Conservation (phyloP, 2,888 invertebrate genomes). For the Phanerotoma sp. region DNA sequence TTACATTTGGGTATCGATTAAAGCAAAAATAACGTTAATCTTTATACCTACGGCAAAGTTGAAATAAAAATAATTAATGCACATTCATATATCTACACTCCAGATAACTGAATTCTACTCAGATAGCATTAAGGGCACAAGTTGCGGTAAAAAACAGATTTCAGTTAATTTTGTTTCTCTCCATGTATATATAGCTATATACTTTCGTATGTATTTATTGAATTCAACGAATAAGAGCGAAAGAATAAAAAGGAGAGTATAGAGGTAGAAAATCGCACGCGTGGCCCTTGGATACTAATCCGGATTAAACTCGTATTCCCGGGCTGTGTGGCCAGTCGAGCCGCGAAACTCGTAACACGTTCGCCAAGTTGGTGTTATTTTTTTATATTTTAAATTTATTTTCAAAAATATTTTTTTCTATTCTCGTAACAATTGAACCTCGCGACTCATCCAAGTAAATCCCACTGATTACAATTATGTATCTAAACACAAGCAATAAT, state of each 20-base stretch:
- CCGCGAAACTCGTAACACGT: conserved; percentile 44
- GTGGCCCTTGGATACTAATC: conserved; percentile 56
- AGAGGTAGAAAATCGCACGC: conserved; percentile 49
- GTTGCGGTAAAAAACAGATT: background rate
- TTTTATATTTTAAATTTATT: conserved; percentile 2
- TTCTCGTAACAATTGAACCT: too few relatives aligned
- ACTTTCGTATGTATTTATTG: background rate
- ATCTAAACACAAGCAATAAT: too few relatives aligned
- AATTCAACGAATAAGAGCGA: conserved; percentile 16
- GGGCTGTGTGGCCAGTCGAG: conserved; percentile 51
- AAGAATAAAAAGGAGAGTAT: conserved; percentile 33
- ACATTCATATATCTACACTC: too few relatives aligned
- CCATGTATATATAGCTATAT: too few relatives aligned
- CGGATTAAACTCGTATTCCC: conserved; percentile 55
- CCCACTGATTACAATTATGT: too few relatives aligned
- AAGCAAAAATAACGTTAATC: too few relatives aligned
- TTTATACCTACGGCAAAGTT: too few relatives aligned
- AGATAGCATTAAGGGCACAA: background rate
- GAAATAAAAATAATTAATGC: too few relatives aligned
- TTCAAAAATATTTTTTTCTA: too few relatives aligned
- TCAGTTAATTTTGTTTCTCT: conserved; percentile 2
- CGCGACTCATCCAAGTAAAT: too few relatives aligned
- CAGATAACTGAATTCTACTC: too few relatives aligned
- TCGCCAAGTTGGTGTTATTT: conserved; percentile 11
- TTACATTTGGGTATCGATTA: too few relatives aligned